Conservation (phyloP, 1,140 invertebrate genomes). For the Centruroides vittatus region DNA sequence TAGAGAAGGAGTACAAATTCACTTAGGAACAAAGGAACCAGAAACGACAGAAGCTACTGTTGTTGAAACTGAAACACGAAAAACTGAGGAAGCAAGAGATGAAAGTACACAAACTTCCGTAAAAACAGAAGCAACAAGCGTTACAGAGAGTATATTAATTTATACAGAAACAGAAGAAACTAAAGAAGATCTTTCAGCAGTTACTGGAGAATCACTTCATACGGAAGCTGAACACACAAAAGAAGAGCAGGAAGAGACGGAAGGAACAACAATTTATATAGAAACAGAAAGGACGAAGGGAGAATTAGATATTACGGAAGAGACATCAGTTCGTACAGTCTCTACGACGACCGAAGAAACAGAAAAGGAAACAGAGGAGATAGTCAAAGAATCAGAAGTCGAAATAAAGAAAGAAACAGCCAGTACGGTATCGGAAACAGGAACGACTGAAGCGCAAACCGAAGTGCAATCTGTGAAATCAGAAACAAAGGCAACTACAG, state of each 20-base stretch:
- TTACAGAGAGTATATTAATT: not conserved
- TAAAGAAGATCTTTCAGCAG: not conserved
- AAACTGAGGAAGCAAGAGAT: not conserved
- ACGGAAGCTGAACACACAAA: not conserved
- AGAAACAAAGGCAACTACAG: too few relatives aligned
- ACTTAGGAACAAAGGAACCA: not conserved
- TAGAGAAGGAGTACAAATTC: not conserved
- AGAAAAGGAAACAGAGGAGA: slow-evolving; percentile 1
- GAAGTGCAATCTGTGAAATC: too few relatives aligned
- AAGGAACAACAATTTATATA: not conserved
- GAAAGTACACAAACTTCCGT: not conserved
- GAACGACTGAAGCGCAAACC: slow-evolving; percentile 7
- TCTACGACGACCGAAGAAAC: not conserved
- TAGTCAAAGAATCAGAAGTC: slow-evolving; percentile 7
- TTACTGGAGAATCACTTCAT: not conserved
- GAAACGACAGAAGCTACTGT: too few relatives aligned
- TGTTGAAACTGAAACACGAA: not conserved
- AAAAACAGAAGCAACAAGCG: not conserved
- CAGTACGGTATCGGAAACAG: slow-evolving; percentile 16
- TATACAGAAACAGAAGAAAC: not conserved
- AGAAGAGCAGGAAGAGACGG: not conserved
- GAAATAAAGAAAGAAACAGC: slow-evolving; percentile 7
- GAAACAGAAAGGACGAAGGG: not conserved
- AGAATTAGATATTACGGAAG: not conserved
- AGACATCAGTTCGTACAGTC: not conserved